Conservation (phyloP, 2,888 invertebrate genomes). For the Augochlorella aurata region DNA sequence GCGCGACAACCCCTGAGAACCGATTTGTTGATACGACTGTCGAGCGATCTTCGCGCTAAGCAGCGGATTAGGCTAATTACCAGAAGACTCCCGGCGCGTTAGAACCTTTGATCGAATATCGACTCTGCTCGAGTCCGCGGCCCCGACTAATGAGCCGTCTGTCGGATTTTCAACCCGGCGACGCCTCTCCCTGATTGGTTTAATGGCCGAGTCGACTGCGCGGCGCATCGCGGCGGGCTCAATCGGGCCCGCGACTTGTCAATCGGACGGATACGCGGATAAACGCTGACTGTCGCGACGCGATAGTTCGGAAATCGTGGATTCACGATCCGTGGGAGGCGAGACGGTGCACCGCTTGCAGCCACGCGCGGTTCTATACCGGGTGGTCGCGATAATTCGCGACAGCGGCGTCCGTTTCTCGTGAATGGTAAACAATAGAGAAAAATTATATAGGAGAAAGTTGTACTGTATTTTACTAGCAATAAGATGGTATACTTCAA, state of each 20-base stretch:
- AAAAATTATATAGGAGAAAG: no score
- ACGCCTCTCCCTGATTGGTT: neutral
- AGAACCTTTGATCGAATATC: neutral
- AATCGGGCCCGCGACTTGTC: neutral
- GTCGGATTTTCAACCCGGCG: neutral
- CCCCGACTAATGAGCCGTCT: conserved; percentile 12
- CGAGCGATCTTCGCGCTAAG: neutral
- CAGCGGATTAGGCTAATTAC: neutral
- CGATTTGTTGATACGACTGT: neutral
- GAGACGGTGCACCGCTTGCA: no score
- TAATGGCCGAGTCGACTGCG: neutral
- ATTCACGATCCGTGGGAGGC: neutral
- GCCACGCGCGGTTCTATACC: no score
- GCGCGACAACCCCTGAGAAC: neutral
- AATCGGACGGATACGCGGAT: neutral
- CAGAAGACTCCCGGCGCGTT: neutral
- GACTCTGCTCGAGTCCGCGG: conserved; percentile 1
- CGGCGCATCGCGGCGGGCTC: no score
- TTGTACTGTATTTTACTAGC: no score
- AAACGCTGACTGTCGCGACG: neutral
- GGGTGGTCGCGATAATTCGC: no score
- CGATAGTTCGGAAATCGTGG: neutral
- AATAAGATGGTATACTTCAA: no score
- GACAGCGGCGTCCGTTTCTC: no score
- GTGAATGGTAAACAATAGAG: no score